These are phyloP conservation scores for Stegophylla sp. DNA, from an alignment of 2,888 invertebrate genomes.

Conservation along the genomic window DNA sequence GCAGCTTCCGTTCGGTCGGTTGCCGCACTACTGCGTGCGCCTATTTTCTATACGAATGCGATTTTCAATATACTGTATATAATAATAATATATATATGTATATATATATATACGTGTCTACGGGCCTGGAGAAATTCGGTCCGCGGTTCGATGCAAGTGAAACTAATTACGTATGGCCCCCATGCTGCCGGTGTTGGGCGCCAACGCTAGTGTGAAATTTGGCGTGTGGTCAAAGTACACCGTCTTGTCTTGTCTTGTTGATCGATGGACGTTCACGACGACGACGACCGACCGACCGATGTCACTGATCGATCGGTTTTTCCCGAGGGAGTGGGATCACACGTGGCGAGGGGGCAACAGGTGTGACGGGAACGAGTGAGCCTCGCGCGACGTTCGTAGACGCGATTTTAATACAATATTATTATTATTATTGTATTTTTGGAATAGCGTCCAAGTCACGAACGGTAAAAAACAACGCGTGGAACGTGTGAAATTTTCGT, in stretches of 20 bases:
- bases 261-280: slow-evolving; percentile 40
- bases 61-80: no score
- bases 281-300: no score
- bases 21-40: no score
- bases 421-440: neutral
- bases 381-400: neutral
- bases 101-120: neutral
- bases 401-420: neutral
- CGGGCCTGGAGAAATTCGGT: slow-evolving; percentile 33
- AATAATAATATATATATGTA: neutral
- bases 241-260: no score
- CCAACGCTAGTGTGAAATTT: slow-evolving; percentile 42
- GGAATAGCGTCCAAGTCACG: slow-evolving; percentile 36
- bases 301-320: slow-evolving; percentile 22
- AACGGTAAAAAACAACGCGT: neutral
- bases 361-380: neutral
- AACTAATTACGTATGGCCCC: slow-evolving; percentile 49
- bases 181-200: slow-evolving; percentile 18
- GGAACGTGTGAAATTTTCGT: slow-evolving; percentile 23
- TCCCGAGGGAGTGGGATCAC: no score
- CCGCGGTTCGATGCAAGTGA: slow-evolving; percentile 48
- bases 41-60: slow-evolving; percentile 17
- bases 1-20: slow-evolving; percentile 32
- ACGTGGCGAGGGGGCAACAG: neutral
- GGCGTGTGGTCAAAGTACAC: slow-evolving; percentile 40